Conservation (phyloP, 1,140 invertebrate genomes). For the Lepidurus arcticus region DNA sequence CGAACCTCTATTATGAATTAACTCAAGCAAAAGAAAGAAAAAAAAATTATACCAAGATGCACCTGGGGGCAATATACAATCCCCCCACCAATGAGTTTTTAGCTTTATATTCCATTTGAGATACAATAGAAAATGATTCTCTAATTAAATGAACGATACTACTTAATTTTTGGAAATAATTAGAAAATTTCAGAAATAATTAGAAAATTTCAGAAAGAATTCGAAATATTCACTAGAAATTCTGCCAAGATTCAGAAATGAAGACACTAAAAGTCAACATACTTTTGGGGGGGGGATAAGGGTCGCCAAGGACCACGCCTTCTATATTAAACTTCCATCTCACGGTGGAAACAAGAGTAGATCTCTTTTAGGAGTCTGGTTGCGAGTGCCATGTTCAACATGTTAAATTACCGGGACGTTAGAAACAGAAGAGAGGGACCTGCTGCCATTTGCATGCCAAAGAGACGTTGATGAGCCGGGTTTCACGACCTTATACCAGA, state of each 20-base stretch:
- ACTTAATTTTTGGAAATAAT: no score
- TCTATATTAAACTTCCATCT: background rate
- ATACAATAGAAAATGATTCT: no score
- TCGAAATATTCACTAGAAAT: no score
- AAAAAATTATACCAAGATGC: slow-evolving; percentile 12
- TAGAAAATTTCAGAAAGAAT: no score
- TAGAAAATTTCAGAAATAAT: no score
- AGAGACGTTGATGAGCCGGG: slow-evolving; percentile 17
- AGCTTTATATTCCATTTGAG: background rate
- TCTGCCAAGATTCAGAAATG: no score
- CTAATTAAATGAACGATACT: no score
- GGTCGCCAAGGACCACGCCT: background rate
- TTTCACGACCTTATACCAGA: slow-evolving; percentile 6
- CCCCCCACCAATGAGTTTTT: background rate
- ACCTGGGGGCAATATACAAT: background rate
- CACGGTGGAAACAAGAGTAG: slow-evolving; percentile 15
- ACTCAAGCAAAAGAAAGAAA: background rate
- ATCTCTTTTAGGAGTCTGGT: background rate
- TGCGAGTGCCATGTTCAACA: background rate
- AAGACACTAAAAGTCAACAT: no score
- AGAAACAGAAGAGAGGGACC: background rate
- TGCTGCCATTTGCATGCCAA: slow-evolving; percentile 21
- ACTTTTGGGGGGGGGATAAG: background rate
- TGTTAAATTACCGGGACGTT: background rate
- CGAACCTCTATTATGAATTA: background rate